Conservation (phyloP, 2,888 invertebrate species). For the Coelinius sp. region DNA sequence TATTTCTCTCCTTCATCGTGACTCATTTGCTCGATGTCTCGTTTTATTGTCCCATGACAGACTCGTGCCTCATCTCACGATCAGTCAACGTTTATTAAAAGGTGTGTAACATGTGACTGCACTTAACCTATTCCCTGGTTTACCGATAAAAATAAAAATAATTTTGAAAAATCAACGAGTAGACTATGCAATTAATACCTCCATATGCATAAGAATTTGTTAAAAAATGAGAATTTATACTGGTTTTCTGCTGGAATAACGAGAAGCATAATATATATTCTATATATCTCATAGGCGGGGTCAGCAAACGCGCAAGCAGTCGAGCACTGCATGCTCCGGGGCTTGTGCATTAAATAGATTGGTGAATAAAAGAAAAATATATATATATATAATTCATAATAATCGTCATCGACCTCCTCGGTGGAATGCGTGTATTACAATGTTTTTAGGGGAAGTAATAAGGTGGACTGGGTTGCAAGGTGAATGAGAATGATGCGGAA, state of each 20-base stretch:
- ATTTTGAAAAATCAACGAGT: not conserved
- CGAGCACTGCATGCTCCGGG: not conserved
- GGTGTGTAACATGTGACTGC: not conserved
- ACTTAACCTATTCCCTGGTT: not conserved
- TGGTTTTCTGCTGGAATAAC: not conserved
- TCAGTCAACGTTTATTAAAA: not conserved
- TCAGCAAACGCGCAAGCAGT: not conserved
- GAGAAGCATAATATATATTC: not conserved
- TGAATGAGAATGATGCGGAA: not conserved
- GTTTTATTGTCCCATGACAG: slow-evolving; percentile 1
- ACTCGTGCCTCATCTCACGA: not conserved
- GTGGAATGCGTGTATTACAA: not conserved
- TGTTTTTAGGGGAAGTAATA: not conserved
- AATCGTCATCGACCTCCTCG: not conserved
- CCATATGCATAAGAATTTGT: slow-evolving; percentile 3
- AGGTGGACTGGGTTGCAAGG: not conserved
- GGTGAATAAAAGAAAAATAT: too few species aligned
- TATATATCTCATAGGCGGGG: not conserved
- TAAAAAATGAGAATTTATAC: not conserved
- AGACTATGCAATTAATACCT: not conserved
- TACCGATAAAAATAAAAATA: not conserved
- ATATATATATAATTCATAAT: too few species aligned
- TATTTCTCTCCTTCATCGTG: not conserved
- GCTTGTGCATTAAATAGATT: not conserved
- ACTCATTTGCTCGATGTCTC: slow-evolving; percentile 4